Evolutionary conservation across 2,888 invertebrate genomes (phyloP).

Genomic region (Protula sp.): DNA sequence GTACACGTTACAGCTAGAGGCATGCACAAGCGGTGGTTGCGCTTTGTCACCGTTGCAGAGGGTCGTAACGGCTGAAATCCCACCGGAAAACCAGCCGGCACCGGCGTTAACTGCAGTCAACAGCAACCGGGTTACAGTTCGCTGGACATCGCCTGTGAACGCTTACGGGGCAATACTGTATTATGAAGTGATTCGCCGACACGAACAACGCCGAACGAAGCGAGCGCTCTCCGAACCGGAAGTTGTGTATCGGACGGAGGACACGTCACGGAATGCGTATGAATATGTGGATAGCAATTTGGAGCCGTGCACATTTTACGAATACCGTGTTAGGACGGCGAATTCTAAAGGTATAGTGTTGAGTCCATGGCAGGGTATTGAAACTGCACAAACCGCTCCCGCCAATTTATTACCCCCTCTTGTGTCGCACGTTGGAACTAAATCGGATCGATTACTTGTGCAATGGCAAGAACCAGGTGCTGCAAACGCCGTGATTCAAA

Average conservation of each 20-base stretch:
- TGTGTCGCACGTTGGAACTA: slow-evolving; percentile 27
- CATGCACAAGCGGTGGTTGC: slow-evolving; percentile 48
- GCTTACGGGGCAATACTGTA: slow-evolving; percentile 41
- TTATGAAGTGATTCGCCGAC: slow-evolving; percentile 38
- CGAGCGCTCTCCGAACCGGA: slow-evolving; percentile 29
- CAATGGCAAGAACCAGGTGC: slow-evolving; percentile 39
- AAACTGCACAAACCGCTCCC: slow-evolving; percentile 44
- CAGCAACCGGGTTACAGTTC: slow-evolving; percentile 28
- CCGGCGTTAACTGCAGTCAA: slow-evolving; percentile 32
- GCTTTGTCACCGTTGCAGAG: slow-evolving; percentile 32
- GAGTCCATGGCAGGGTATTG: slow-evolving; percentile 36
- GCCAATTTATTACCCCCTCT: slow-evolving; percentile 40
- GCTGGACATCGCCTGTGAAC: slow-evolving; percentile 37
- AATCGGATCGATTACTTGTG: slow-evolving; percentile 35
- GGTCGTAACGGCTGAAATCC: slow-evolving; percentile 45
- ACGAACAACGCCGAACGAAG: not conserved
- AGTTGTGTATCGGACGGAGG: slow-evolving; percentile 37
- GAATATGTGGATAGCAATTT: slow-evolving; percentile 33
- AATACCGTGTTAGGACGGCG: slow-evolving; percentile 40
- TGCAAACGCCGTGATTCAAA: slow-evolving; percentile 45
- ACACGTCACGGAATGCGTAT: slow-evolving; percentile 31
- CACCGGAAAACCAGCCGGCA: slow-evolving; percentile 35
- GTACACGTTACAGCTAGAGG: slow-evolving; percentile 44
- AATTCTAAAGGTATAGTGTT: slow-evolving; percentile 40
- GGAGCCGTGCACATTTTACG: slow-evolving; percentile 41